Evolutionary conservation across 2,797 vertebrate species (phyloP).

Genomic region (Hapalemur alaotrensis): DNA sequence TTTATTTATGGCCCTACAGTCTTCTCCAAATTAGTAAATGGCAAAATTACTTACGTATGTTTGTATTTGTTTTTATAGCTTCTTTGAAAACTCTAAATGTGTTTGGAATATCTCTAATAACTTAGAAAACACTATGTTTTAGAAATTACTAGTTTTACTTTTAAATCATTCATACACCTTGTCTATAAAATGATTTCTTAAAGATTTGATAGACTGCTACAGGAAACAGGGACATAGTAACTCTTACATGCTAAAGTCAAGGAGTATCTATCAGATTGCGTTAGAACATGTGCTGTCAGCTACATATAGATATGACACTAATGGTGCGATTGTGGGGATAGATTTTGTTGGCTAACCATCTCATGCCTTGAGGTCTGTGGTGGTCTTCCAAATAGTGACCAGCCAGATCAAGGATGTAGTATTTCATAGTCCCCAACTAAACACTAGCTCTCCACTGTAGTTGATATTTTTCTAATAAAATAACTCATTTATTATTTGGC

Average conservation of each 20-base stretch:
- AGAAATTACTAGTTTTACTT: conserved; percentile 41
- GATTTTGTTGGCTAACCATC: background rate
- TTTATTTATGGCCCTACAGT: conserved; percentile 21
- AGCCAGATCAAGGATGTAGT: background rate
- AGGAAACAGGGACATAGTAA: background rate
- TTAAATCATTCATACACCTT: background rate
- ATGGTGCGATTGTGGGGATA: background rate
- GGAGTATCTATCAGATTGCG: background rate
- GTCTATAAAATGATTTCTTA: background rate
- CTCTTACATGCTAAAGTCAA: background rate
- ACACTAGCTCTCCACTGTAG: background rate
- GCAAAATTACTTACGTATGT: conserved; percentile 4
- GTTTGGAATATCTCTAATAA: conserved; percentile 12
- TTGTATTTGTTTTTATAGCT: conserved; percentile 39
- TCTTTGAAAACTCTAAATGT: conserved; percentile 32
- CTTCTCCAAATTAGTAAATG: background rate
- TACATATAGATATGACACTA: background rate
- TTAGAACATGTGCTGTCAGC: background rate
- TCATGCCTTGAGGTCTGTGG: background rate
- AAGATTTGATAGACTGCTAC: background rate
- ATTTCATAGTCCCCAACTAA: background rate
- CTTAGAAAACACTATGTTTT: conserved; percentile 43
- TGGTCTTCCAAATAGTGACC: background rate
- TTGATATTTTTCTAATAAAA: conserved; percentile 42
- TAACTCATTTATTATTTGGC: background rate